Percentiles rank a stretch among this genome's conserved stretches.
These are phyloP conservation scores for Ips nitidus DNA, from an alignment of 1,140 invertebrate species.

Conservation along the genomic window DNA sequence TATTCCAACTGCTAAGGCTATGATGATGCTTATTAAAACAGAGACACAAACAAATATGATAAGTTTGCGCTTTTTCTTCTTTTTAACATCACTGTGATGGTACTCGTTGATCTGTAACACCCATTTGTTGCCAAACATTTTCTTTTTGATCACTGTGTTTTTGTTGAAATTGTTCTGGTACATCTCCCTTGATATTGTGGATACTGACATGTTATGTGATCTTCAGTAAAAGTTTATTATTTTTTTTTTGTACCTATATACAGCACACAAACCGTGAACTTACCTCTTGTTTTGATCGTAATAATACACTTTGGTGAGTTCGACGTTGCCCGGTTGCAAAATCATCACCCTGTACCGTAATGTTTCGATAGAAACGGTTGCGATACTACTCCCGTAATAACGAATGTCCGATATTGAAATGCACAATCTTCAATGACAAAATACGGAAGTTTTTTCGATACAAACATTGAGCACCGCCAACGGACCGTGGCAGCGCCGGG, in stretches of 20 bases:
- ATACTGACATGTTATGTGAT: conserved; percentile 33
- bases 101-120: conserved; percentile 45
- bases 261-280: neutral
- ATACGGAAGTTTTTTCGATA: conserved; percentile 30
- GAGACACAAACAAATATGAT: conserved; percentile 39
- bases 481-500: conserved; percentile 17
- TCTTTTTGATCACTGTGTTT: conserved; percentile 45
- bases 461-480: conserved; percentile 30
- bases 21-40: conserved; percentile 42
- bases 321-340: conserved; percentile 43
- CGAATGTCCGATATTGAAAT: conserved; percentile 7
- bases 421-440: conserved; percentile 10
- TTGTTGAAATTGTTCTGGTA: conserved; percentile 41
- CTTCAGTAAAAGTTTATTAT: neutral
- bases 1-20: conserved; percentile 40
- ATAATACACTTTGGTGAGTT: conserved; percentile 51
- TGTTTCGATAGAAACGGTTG: neutral
- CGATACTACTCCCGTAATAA: neutral
- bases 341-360: conserved; percentile 32
- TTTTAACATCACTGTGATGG: conserved; percentile 26
- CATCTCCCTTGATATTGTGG: conserved; percentile 42
- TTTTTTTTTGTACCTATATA: neutral
- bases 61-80: conserved; percentile 12
- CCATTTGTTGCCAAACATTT: conserved; percentile 49
- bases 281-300: conserved; percentile 40